phyloP scores from a whole-genome alignment of 2,113 vertebrate species.

The Cariama cristata region DNA sequence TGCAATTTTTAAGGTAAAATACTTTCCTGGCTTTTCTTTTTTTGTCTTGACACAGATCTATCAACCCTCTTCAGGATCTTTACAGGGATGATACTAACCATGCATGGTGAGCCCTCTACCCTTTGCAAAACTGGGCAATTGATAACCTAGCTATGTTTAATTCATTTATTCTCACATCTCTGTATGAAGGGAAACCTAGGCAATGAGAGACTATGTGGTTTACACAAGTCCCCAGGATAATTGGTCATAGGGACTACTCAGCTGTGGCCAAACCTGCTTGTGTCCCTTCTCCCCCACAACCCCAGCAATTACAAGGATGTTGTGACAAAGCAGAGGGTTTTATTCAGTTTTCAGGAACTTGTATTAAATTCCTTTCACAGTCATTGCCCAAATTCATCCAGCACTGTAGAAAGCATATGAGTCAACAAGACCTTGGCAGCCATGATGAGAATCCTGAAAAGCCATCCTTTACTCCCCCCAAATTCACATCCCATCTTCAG shows the following conservation, averaged over 20 bases:
- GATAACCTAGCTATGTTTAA: not conserved
- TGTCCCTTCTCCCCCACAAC: not conserved
- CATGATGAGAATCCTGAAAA: not conserved
- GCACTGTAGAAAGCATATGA: accelerated
- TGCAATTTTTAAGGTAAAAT: not conserved
- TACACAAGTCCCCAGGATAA: not conserved
- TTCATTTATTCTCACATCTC: not conserved
- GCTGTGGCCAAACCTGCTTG: not conserved
- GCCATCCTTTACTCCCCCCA: accelerated
- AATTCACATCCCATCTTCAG: not conserved
- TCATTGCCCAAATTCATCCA: not conserved
- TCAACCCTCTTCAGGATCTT: not conserved
- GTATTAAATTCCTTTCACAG: not conserved
- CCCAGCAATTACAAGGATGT: not conserved
- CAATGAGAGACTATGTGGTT: not conserved
- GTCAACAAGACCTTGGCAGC: not conserved
- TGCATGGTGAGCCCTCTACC: not conserved
- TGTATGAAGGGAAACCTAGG: not conserved
- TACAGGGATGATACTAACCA: not conserved
- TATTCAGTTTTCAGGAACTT: not conserved
- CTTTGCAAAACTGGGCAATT: not conserved
- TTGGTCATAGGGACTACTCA: accelerated
- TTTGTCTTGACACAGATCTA: not conserved
- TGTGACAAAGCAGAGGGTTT: not conserved
- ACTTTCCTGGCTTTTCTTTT: not conserved